Base-by-base conservation (phyloP, 2,113 vertebrate genomes). In the Gadus chalcogrammus region DNA sequence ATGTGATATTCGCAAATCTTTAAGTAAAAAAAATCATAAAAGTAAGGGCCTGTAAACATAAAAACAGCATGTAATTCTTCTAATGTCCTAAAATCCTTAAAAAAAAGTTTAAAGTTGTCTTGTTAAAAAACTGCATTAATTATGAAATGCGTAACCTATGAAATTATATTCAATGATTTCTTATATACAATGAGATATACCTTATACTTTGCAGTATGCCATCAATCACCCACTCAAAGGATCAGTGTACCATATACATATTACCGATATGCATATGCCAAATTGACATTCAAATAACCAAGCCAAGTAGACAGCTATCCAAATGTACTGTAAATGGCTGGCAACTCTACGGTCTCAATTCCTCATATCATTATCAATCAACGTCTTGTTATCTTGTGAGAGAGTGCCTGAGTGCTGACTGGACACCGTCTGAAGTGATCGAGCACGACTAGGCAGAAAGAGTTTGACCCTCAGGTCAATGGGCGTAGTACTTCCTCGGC, bases 101-200 rank as follows among this genome's bases (percentile, higher is more conserved):
- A 75, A 68, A 17, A 31, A 3, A 65, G 61, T 72, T 65, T 2
- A 64, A 15, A 61, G 65, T 28, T 60, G 71, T 78, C 71, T 67
- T 60, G 58, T 65, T 82, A 53, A 48, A 59, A 74, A 74, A 62
- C 42, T 59, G 15, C 31, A 53, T 59, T 48, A 59, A 48, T 71
- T 35, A 61, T 69, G 22, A 77, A 61, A 65, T 60, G 55, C 28
- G 38, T 65, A 42, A 24, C 65, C 66, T 65, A 55, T 71, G 72
- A 74, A 78, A 78, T 62, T 58, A 28, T 60, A 70, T 74, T 79
- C 61, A 28, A 67, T 78, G 82, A 81, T 79, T 86, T 86, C 71
- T 61, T 83, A 82, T 78, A 42, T 77, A 87, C 84, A 84, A 58
- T 3, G 13, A 13, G 55, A 58, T 58, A 58, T 58, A 58, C n/a